Percentiles rank a stretch among this genome's conserved stretches.
Conservation (phyloP, 2,113 vertebrate genomes). For the Colossoma macropomum region DNA sequence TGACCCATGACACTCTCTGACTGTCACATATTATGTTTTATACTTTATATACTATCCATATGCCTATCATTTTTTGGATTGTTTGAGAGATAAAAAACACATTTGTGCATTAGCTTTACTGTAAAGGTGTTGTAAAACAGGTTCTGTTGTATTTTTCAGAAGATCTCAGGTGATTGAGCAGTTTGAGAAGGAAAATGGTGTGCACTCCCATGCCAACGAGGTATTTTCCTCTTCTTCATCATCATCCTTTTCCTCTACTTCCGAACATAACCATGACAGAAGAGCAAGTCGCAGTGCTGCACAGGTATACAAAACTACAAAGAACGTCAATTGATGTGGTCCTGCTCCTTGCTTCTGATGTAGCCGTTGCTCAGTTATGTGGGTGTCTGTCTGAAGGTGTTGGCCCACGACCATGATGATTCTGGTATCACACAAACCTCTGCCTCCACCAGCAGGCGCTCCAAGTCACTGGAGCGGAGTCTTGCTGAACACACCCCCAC, state of each 20-base stretch:
- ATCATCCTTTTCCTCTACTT: not conserved
- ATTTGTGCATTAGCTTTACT: not conserved
- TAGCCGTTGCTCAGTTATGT: not conserved
- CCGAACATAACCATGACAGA: slow-evolving; percentile 16
- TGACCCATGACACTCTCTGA: not conserved
- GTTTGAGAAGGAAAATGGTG: slow-evolving; percentile 32
- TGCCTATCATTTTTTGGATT: not conserved
- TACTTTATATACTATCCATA: too few species aligned
- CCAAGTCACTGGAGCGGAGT: slow-evolving; percentile 63
- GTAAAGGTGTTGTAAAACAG: not conserved
- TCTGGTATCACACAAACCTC: slow-evolving; percentile 39
- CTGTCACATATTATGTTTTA: not conserved
- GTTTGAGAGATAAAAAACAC: too few species aligned
- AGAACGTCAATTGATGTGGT: not conserved
- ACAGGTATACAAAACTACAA: slow-evolving; percentile 27
- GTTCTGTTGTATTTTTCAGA: slow-evolving; percentile 30
- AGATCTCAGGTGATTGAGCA: slow-evolving; percentile 38
- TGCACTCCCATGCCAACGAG: not conserved
- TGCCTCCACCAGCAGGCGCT: slow-evolving; percentile 38
- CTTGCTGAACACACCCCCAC: slow-evolving; percentile 50
- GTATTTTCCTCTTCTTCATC: slow-evolving; percentile 12
- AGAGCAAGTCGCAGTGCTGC: slow-evolving; percentile 6
- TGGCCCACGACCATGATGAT: not conserved
- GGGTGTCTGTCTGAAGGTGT: not conserved
- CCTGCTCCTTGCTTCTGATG: not conserved